Conservation (phyloP, 2,888 invertebrate species). For the Rhingia rostrata region DNA sequence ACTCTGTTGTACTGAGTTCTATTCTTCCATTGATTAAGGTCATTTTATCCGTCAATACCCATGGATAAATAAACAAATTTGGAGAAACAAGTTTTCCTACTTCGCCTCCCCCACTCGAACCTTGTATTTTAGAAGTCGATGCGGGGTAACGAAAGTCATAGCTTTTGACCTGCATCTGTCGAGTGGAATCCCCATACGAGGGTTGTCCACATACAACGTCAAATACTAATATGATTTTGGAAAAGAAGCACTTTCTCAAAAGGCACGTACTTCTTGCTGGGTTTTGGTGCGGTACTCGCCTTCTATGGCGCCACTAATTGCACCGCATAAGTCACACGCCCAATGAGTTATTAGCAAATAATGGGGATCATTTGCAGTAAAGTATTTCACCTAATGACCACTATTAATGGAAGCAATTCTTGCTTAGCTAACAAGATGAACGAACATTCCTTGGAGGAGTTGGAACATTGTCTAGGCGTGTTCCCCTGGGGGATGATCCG, state of each 20-base stretch:
- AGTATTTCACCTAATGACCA: slow-evolving; percentile 81
- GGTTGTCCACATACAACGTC: slow-evolving; percentile 1
- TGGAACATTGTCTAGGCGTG: slow-evolving; percentile 51
- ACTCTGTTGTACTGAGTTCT: slow-evolving; percentile 74
- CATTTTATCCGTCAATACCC: slow-evolving; percentile 79
- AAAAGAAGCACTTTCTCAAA: slow-evolving; percentile 48
- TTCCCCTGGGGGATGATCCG: slow-evolving; percentile 60
- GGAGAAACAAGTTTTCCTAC: slow-evolving; percentile 60
- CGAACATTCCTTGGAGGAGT: slow-evolving; percentile 55
- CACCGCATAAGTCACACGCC: slow-evolving; percentile 71
- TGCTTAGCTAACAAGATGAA: slow-evolving; percentile 75
- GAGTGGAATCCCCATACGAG: slow-evolving; percentile 11
- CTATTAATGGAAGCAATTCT: slow-evolving; percentile 81
- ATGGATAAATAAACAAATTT: slow-evolving; percentile 76
- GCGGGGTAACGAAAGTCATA: background rate
- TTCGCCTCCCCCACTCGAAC: background rate
- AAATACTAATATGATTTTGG: slow-evolving; percentile 51
- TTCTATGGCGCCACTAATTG: slow-evolving; percentile 75
- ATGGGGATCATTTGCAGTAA: slow-evolving; percentile 81
- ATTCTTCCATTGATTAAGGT: slow-evolving; percentile 80
- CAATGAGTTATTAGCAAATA: slow-evolving; percentile 80
- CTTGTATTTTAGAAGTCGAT: background rate
- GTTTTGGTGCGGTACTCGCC: slow-evolving; percentile 22
- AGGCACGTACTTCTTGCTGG: slow-evolving; percentile 46
- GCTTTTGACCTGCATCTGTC: slow-evolving; percentile 37